Percentiles rank a stretch among this genome's conserved stretches.
phyloP scores from a whole-genome alignment of 2,113 vertebrate species.

The Pseudopodoces humilis region DNA sequence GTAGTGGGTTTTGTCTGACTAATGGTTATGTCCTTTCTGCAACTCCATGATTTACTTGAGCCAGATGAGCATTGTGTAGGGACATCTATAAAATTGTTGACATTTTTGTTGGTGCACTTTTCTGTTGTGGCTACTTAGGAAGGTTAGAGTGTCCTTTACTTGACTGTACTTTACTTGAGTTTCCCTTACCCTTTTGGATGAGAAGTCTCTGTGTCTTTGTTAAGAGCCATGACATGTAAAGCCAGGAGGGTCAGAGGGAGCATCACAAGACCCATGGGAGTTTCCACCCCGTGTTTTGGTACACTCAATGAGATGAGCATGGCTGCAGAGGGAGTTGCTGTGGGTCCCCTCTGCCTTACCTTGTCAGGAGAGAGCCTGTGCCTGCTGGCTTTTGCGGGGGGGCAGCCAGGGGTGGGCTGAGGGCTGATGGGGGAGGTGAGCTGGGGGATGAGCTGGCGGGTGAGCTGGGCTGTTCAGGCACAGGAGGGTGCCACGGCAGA shows the following conservation, averaged over 20 bases:
- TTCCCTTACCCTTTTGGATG: neutral
- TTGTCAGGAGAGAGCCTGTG: neutral
- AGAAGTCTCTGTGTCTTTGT: neutral
- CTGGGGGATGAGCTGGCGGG: neutral
- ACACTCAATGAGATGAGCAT: neutral
- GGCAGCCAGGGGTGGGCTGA: neutral
- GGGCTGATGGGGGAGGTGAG: neutral
- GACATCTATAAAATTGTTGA: neutral
- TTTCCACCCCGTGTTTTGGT: fast-evolving
- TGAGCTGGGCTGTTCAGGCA: neutral
- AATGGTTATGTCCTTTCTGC: neutral
- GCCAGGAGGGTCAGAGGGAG: neutral
- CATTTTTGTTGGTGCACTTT: neutral
- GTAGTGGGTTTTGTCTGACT: neutral
- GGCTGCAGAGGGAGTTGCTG: neutral
- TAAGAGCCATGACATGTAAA: neutral
- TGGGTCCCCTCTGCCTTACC: neutral
- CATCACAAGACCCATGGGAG: fast-evolving
- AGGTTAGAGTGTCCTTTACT: neutral
- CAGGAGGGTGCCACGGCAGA: fast-evolving
- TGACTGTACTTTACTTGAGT: neutral
- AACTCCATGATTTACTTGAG: neutral
- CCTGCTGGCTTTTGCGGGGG: neutral
- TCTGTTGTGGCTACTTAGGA: neutral
- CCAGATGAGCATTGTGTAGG: neutral